A percentile compares a stretch with the other conserved stretches of the same genome.
These are phyloP conservation scores for Pseudorhombus dupliciocellatus DNA, from an alignment of 2,113 vertebrate genomes.

Conservation along the genomic window DNA sequence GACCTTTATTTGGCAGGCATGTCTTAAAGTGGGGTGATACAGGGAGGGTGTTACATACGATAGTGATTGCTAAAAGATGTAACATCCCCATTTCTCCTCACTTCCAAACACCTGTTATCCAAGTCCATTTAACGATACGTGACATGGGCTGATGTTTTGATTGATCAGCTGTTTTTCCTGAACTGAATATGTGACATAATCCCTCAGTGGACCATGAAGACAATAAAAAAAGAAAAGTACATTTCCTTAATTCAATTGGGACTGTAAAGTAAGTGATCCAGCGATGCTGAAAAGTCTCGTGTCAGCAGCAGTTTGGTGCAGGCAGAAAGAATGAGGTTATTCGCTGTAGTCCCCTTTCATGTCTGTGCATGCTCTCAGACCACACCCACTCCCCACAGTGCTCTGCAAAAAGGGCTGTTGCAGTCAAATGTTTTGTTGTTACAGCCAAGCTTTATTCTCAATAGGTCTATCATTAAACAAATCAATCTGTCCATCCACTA, in stretches of 20 bases:
- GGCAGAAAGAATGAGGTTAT: constrained; percentile 42
- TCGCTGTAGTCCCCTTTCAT: constrained; percentile 43
- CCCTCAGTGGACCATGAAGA: constrained; percentile 7
- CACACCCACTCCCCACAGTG: constrained; percentile 20
- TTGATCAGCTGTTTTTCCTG: constrained; percentile 24
- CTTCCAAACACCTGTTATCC: not conserved
- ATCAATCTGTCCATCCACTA: constrained; percentile 8
- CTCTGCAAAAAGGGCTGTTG: constrained; percentile 9
- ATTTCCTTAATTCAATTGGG: constrained; percentile 43
- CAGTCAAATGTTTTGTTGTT: constrained; percentile 24
- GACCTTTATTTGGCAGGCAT: too few species aligned
- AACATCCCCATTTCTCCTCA: not conserved
- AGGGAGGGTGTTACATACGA: not conserved
- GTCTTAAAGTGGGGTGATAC: too few species aligned
- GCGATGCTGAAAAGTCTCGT: constrained; percentile 41
- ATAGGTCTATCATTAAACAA: constrained; percentile 4
- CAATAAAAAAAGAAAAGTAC: constrained; percentile 8
- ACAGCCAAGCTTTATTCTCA: constrained; percentile 15
- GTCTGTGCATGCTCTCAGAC: constrained; percentile 31
- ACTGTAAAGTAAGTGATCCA: constrained; percentile 61
- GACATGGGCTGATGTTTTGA: constrained; percentile 1
- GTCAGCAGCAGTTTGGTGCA: constrained; percentile 59
- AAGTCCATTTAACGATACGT: not conserved
- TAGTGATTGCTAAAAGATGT: not conserved
- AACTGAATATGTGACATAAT: constrained; percentile 11